Evolutionary conservation across 1,140 invertebrate genomes (phyloP), one percentile per base, ranked within the genome.

Genomic region (Arion vulgaris): DNA sequence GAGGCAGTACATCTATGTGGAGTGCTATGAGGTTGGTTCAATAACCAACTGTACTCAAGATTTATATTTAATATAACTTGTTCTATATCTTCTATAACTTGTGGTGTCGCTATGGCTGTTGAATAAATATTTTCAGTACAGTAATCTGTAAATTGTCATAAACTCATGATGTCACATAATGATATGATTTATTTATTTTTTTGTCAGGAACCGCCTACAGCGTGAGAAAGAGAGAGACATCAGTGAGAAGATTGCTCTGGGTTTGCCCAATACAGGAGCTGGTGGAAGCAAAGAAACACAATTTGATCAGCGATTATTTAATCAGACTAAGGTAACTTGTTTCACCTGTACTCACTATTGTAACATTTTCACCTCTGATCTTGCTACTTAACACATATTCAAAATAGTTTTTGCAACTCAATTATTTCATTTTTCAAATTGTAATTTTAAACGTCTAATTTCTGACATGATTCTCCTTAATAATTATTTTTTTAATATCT

Each of bases 231-330:
- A 99, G 87, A 94, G 98, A 36, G 99, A 99, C 91, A 98, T 99
- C 80, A 98, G 97, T 83, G 98, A 99, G 91, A 97, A 99, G 93
- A 99, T 99, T 88, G 99, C 98, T 0, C 93, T 99, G 9, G 98
- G 98, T 7, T 92, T 99, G 90, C 98, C 98, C 0, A 97, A 92
- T 77, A 86, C 89, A 53, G 97, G 88, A 94, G 94, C 93, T 41
- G 93, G 94, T 17, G 94, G 94, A 36, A 91, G 87, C 19, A 95
- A 95, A 0, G 98, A 99, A 91, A 94, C 95, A 0, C 95, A 98
- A 91, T 99, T 99, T 92, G 99, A 99, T 93, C 96, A 98, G 88
- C 93, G 99, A 73, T 93, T 99, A 4, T 99, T 99, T 90, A 99
- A 99, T 89, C 97, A 97, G 85, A 95, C 94, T 53, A 97, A 98